Evolutionary conservation across 1,140 invertebrate genomes (phyloP).

Genomic region (Riptortus pedestris): DNA sequence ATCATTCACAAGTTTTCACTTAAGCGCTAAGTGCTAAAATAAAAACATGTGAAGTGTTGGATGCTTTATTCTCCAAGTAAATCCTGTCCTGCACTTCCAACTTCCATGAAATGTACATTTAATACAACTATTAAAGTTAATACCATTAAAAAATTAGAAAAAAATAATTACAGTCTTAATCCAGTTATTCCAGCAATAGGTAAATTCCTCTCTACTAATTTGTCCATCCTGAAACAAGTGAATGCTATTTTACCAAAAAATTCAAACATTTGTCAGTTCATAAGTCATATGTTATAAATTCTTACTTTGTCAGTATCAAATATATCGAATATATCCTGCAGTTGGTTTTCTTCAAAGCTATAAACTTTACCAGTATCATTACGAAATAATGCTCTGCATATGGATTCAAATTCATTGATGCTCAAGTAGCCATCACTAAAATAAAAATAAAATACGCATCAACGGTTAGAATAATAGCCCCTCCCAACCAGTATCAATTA

Average conservation of each 20-base stretch:
- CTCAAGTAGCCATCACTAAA: conserved; percentile 66
- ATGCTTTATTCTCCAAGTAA: too few relatives aligned
- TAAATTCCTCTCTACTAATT: conserved; percentile 73
- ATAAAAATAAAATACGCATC: conserved; percentile 29
- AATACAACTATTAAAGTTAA: too few relatives aligned
- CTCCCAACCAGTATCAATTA: too few relatives aligned
- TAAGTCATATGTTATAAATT: too few relatives aligned
- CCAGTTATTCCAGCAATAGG: conserved; percentile 65
- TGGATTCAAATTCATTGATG: conserved; percentile 62
- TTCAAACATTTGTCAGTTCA: too few relatives aligned
- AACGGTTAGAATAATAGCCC: neutral
- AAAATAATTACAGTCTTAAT: conserved; percentile 56
- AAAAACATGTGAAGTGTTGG: too few relatives aligned
- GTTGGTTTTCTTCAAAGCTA: conserved; percentile 54
- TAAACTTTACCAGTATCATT: conserved; percentile 79
- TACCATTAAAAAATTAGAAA: too few relatives aligned
- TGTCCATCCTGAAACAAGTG: conserved; percentile 54
- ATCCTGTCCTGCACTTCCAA: too few relatives aligned
- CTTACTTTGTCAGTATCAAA: conserved; percentile 37
- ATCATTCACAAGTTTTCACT: too few relatives aligned
- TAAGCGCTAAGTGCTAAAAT: too few relatives aligned
- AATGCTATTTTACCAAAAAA: too few relatives aligned
- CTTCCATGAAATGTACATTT: too few relatives aligned
- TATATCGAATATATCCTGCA: conserved; percentile 45
- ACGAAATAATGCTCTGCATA: conserved; percentile 74